A percentile compares a stretch with the other conserved stretches of the same genome.
Evolutionary conservation across 2,797 vertebrate species (phyloP).

Genomic region (Remorina albescens): DNA sequence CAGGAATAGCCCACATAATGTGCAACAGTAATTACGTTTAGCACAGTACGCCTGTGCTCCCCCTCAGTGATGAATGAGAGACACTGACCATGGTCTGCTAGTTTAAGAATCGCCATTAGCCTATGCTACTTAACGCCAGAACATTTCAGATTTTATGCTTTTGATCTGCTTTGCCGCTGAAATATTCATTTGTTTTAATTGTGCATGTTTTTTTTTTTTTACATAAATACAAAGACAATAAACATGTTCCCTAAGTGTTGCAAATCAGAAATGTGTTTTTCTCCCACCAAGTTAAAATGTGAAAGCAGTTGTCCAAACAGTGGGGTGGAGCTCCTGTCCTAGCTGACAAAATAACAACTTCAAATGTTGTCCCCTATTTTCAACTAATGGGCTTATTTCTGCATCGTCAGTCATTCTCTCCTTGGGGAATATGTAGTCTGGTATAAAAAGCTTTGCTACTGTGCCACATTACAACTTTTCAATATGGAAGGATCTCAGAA

Average conservation of each 20-base stretch:
- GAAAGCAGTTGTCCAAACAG: slow-evolving; percentile 86
- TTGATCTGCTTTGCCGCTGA: slow-evolving; percentile 91
- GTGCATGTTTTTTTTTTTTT: slow-evolving; percentile 84
- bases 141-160: slow-evolving; percentile 99
- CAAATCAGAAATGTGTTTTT: slow-evolving; percentile 98
- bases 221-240: slow-evolving; percentile 90
- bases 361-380: slow-evolving; percentile 82
- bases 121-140: slow-evolving; percentile 98
- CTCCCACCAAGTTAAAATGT: slow-evolving; percentile 89
- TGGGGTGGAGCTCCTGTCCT: slow-evolving; percentile 82
- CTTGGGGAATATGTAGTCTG: slow-evolving; percentile 81
- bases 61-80: slow-evolving; percentile 90
- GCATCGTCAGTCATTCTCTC: slow-evolving; percentile 82
- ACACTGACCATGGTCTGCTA: slow-evolving; percentile 96
- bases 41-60: slow-evolving; percentile 88
- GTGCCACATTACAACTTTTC: slow-evolving; percentile 75
- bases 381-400: slow-evolving; percentile 88
- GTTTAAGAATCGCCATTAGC: slow-evolving; percentile 99
- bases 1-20: slow-evolving; percentile 90
- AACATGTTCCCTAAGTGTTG: slow-evolving; percentile 95
- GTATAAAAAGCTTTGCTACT: slow-evolving; percentile 81
- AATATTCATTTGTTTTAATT: slow-evolving; percentile 96
- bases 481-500: slow-evolving; percentile 75
- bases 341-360: slow-evolving; percentile 79
- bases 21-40: slow-evolving; percentile 98